Percentiles rank a stretch among this genome's conserved stretches.
Evolutionary conservation across 2,888 invertebrate species (phyloP).

Genomic region (Euspilapteryx auroguttella): DNA sequence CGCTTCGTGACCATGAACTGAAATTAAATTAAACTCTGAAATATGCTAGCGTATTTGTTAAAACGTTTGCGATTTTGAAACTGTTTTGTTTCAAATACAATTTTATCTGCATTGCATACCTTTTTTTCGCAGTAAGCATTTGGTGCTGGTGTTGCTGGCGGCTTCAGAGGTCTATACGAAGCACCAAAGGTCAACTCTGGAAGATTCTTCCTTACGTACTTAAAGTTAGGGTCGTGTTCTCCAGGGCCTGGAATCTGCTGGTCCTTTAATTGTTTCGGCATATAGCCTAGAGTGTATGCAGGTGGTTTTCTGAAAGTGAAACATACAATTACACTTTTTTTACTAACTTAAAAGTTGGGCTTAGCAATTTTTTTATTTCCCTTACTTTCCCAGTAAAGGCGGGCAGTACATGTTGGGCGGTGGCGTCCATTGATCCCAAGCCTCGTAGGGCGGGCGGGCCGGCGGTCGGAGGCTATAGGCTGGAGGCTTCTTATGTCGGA

Average conservation of each 20-base stretch:
- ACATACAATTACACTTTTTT: background rate
- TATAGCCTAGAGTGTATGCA: constrained; percentile 20
- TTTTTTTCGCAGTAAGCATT: constrained; percentile 39
- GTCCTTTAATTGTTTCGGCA: constrained; percentile 7
- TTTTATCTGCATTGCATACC: constrained; percentile 23
- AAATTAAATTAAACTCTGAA: background rate
- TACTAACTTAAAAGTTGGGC: too few species aligned
- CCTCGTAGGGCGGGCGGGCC: constrained; percentile 20
- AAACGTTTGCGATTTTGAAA: too few species aligned
- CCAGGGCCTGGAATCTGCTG: constrained; percentile 26
- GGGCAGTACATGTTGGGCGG: constrained; percentile 43
- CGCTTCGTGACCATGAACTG: constrained; percentile 28
- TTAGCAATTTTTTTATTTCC: too few species aligned
- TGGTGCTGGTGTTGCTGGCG: constrained; percentile 21
- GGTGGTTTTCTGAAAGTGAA: constrained; percentile 18
- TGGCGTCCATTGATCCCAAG: constrained; percentile 37
- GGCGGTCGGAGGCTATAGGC: constrained; percentile 22
- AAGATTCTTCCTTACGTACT: constrained; percentile 19
- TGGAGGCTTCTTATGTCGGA: constrained; percentile 19
- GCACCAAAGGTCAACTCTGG: constrained; percentile 30
- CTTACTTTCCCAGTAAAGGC: constrained; percentile 20
- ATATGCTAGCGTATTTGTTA: too few species aligned
- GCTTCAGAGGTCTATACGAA: constrained; percentile 8
- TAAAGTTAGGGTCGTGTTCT: constrained; percentile 28
- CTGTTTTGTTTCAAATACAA: too few species aligned